Conservation (phyloP, 2,797 vertebrate genomes). For the Clarias platycephalus region DNA sequence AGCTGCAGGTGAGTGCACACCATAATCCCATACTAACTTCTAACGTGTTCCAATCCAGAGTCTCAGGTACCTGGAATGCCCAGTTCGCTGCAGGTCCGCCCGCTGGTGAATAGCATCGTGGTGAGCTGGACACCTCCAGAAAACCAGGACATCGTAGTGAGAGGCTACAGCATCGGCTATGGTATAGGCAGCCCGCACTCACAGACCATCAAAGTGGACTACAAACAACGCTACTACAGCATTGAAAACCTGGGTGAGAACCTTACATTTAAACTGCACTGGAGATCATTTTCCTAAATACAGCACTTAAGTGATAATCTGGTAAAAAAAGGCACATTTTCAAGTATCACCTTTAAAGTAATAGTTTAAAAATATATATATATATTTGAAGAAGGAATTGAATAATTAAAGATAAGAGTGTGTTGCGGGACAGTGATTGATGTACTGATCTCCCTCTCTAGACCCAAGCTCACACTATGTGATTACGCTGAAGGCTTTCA, state of each 20-base stretch:
- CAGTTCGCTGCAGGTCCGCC: constrained; percentile 93
- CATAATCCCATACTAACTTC: neutral
- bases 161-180: constrained; percentile 95
- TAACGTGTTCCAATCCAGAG: constrained; percentile 70
- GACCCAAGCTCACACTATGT: constrained; percentile 97
- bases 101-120: constrained; percentile 92
- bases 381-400: neutral
- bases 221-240: constrained; percentile 97
- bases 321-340: neutral
- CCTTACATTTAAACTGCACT: neutral
- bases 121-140: constrained; percentile 98
- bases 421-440: neutral
- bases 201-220: constrained; percentile 95
- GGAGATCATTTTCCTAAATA: neutral
- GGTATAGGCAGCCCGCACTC: constrained; percentile 95
- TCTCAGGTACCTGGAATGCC: constrained; percentile 91
- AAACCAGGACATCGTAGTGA: constrained; percentile 94
- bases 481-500: constrained; percentile 95
- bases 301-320: neutral
- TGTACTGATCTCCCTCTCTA: constrained; percentile 57
- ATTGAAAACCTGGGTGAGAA: constrained; percentile 91
- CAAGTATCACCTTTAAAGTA: neutral
- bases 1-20: neutral
- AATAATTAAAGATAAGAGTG: neutral
- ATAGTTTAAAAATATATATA: no score